Conservation (phyloP, 2,888 invertebrate genomes). For the Eupithecia inturbata region DNA sequence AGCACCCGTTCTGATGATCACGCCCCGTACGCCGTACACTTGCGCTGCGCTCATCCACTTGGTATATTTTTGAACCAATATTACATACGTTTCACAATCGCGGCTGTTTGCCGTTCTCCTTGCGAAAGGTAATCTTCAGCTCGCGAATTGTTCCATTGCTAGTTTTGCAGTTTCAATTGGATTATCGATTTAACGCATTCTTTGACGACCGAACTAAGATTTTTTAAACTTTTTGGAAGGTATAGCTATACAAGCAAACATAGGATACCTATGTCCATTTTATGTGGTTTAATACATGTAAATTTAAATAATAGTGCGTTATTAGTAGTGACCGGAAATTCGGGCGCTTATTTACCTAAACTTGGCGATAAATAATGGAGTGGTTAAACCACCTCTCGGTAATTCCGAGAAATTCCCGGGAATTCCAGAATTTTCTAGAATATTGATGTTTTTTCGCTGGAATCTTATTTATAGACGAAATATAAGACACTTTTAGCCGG, state of each 20-base stretch:
- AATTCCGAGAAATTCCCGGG: too few species aligned
- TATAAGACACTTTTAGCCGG: too few species aligned
- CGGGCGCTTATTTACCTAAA: too few species aligned
- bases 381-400: too few species aligned
- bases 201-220: not conserved
- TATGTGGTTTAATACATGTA: not conserved
- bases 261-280: not conserved
- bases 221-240: not conserved
- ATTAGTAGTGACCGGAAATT: too few species aligned
- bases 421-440: too few species aligned
- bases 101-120: constrained; percentile 53
- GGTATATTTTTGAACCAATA: constrained; percentile 64
- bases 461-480: too few species aligned
- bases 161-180: not conserved
- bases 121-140: constrained; percentile 37
- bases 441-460: too few species aligned
- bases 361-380: too few species aligned
- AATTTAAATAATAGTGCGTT: not conserved
- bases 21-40: constrained; percentile 28
- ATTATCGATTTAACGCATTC: not conserved
- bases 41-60: constrained; percentile 42
- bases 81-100: constrained; percentile 64
- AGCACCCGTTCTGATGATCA: constrained; percentile 59
- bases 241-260: not conserved
- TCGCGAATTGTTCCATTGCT: not conserved